Conservation (phyloP, 2,888 invertebrate species). For the Sphaerophoria rueppellii region DNA sequence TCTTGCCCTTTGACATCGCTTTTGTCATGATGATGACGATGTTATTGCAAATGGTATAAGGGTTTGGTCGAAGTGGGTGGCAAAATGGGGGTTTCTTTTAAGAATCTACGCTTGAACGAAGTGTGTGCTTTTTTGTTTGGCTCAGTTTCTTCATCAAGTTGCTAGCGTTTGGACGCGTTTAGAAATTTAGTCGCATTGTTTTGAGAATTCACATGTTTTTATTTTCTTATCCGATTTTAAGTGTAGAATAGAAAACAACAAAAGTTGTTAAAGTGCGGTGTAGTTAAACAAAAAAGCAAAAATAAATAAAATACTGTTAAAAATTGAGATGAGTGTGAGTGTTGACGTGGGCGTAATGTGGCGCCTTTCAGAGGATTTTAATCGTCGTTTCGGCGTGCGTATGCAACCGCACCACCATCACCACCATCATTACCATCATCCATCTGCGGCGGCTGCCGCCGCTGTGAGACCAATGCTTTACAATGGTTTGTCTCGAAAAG, state of each 20-base stretch:
- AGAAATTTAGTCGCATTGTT: slow-evolving; percentile 17
- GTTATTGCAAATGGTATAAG: not conserved
- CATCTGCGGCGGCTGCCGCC: slow-evolving; percentile 71
- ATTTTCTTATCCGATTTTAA: slow-evolving; percentile 34
- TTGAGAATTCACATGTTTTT: not conserved
- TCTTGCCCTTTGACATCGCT: not conserved
- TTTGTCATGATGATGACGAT: not conserved
- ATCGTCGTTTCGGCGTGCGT: slow-evolving; percentile 81
- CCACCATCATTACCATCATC: slow-evolving; percentile 76
- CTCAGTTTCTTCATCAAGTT: slow-evolving; percentile 63
- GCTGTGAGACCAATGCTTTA: slow-evolving; percentile 79
- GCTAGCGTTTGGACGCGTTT: slow-evolving; percentile 61
- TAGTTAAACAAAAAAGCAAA: not conserved
- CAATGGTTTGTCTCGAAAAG: slow-evolving; percentile 76
- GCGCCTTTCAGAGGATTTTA: slow-evolving; percentile 82
- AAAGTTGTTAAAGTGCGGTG: slow-evolving; percentile 1
- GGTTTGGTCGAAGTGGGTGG: not conserved
- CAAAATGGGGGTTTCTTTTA: slow-evolving; percentile 39
- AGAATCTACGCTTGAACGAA: slow-evolving; percentile 57
- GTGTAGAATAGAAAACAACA: slow-evolving; percentile 53
- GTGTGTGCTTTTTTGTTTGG: slow-evolving; percentile 54
- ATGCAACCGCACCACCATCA: slow-evolving; percentile 80
- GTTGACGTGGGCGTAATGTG: slow-evolving; percentile 83
- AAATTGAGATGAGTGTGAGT: slow-evolving; percentile 81
- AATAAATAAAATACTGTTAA: slow-evolving; percentile 18